These are phyloP conservation scores for Euleptes europaea DNA, from an alignment of 2,113 vertebrate genomes.

Conservation along the genomic window DNA sequence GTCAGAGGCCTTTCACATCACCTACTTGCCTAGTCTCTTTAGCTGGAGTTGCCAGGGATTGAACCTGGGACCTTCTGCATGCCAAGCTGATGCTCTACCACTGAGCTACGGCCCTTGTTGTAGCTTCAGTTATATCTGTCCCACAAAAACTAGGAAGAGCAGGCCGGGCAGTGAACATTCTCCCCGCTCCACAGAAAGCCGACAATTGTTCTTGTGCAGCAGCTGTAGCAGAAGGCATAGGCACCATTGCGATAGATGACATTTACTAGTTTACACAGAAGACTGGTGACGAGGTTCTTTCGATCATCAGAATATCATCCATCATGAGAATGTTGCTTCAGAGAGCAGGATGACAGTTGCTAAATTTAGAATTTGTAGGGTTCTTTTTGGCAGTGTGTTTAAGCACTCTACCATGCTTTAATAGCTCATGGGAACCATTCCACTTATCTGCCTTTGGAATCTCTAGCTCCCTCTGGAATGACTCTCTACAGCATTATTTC, in stretches of 20 bases:
- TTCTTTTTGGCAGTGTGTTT: neutral
- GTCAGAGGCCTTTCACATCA: too few species aligned
- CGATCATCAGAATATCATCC: slow-evolving; percentile 41
- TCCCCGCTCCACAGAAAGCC: neutral
- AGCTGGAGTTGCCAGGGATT: too few species aligned
- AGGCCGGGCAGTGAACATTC: neutral
- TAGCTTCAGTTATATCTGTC: neutral
- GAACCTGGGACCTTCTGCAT: too few species aligned
- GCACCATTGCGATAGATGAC: slow-evolving; percentile 12
- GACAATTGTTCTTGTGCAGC: neutral
- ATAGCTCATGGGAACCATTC: neutral
- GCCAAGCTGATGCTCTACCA: too few species aligned
- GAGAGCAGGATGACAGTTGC: slow-evolving; percentile 12
- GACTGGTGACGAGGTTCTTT: slow-evolving; percentile 13
- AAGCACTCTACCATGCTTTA: slow-evolving; percentile 15
- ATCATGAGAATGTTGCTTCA: slow-evolving; percentile 18
- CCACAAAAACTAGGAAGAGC: neutral
- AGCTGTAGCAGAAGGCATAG: neutral
- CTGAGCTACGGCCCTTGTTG: neutral
- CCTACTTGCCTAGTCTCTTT: too few species aligned
- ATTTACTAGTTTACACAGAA: slow-evolving; percentile 31
- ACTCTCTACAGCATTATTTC: neutral
- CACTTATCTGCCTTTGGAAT: neutral
- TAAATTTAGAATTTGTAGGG: slow-evolving; percentile 35
- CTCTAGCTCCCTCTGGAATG: neutral